Percentiles rank a stretch among this genome's conserved stretches.
Conservation (phyloP, 2,888 invertebrate genomes). For the Dysmachus trigonus region DNA sequence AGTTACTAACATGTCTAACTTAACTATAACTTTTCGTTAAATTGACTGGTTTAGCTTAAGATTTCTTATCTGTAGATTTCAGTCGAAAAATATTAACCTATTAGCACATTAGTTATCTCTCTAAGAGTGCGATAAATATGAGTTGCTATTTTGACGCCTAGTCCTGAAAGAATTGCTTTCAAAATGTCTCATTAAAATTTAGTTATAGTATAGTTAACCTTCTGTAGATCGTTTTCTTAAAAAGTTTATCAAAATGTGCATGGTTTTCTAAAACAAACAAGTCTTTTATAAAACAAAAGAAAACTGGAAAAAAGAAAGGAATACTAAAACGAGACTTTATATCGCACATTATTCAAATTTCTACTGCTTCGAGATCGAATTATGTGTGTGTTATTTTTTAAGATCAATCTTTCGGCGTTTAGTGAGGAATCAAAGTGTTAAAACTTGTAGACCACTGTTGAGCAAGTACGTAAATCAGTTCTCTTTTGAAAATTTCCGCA, state of each 20-base stretch:
- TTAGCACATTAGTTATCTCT: too few relatives aligned
- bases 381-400: not conserved
- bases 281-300: not conserved
- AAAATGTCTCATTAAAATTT: not conserved
- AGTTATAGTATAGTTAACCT: not conserved
- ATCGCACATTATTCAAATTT: not conserved
- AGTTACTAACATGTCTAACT: too few relatives aligned
- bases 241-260: not conserved
- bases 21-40: too few relatives aligned
- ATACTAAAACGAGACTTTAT: not conserved
- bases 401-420: not conserved
- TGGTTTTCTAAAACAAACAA: not conserved
- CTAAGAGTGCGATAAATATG: too few relatives aligned
- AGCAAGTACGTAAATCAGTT: not conserved
- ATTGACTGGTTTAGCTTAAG: too few relatives aligned
- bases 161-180: not conserved
- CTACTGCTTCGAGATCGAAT: not conserved
- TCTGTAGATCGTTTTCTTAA: not conserved
- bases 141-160: not conserved
- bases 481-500: not conserved
- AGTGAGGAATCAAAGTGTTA: not conserved
- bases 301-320: not conserved
- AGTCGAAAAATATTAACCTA: too few relatives aligned
- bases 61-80: too few relatives aligned
- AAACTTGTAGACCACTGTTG: not conserved